Percentiles rank a stretch among this genome's conserved stretches.
Conservation (phyloP, 2,797 vertebrate genomes). For the Danionella dracula region DNA sequence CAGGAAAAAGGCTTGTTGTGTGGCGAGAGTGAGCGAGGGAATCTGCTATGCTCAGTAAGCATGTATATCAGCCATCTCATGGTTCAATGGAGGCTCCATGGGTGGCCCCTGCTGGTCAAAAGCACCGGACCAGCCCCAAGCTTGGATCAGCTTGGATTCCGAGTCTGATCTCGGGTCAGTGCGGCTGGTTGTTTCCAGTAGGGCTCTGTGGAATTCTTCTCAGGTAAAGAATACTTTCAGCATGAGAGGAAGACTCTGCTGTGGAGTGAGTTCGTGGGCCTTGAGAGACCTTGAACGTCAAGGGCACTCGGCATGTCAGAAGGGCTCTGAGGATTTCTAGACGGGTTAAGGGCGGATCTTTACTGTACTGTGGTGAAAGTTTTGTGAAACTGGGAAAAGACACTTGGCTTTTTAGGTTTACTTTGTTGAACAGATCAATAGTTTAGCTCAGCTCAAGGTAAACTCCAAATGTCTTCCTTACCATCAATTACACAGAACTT, state of each 20-base stretch:
- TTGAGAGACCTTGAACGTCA: too few relatives aligned
- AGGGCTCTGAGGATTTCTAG: too few relatives aligned
- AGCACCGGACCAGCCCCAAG: constrained; percentile 67
- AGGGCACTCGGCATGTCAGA: too few relatives aligned
- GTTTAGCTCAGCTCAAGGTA: background rate
- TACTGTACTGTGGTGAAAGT: too few relatives aligned
- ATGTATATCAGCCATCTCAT: constrained; percentile 78
- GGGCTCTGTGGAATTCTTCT: constrained; percentile 53
- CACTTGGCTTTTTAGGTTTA: too few relatives aligned
- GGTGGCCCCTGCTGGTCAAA: constrained; percentile 73
- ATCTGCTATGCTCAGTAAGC: constrained; percentile 72
- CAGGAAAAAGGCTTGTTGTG: constrained; percentile 52
- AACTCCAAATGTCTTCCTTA: background rate
- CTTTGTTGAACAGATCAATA: too few relatives aligned
- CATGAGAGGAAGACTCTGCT: background rate
- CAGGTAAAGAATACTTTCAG: constrained; percentile 4
- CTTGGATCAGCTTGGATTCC: constrained; percentile 68
- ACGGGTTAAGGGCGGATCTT: too few relatives aligned
- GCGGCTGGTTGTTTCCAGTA: constrained; percentile 38
- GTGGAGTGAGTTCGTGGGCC: background rate
- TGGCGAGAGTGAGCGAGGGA: constrained; percentile 64
- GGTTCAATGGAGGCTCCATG: constrained; percentile 73
- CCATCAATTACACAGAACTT: background rate
- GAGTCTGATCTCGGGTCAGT: constrained; percentile 65
- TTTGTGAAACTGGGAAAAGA: too few relatives aligned